Evolutionary conservation across 2,797 vertebrate genomes (phyloP).

Genomic region (Limnodromus scolopaceus): DNA sequence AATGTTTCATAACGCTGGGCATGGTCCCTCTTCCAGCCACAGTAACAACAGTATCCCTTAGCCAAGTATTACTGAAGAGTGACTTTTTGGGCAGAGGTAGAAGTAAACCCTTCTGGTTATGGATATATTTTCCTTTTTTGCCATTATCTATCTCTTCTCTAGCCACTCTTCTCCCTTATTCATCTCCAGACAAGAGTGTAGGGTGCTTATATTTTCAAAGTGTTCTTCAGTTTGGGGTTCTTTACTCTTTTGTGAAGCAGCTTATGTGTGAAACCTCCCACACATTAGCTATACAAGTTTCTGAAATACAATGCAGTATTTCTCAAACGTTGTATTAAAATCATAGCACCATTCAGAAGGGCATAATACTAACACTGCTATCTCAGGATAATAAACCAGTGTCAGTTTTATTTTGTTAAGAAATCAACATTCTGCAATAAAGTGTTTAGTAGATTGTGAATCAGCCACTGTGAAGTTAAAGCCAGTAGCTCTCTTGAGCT

Average conservation of each 20-base stretch:
- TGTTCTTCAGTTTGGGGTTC: not conserved
- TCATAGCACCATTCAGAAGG: not conserved
- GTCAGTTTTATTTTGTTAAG: not conserved
- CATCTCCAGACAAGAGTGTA: not conserved
- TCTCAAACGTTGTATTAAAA: not conserved
- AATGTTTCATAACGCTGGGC: not conserved
- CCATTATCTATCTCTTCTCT: not conserved
- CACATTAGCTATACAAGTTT: not conserved
- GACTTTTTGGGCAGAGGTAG: not conserved
- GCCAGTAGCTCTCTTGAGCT: not conserved
- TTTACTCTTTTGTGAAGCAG: not conserved
- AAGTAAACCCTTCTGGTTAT: not conserved
- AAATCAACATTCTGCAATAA: not conserved
- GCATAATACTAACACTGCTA: not conserved
- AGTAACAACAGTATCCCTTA: not conserved
- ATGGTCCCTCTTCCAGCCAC: not conserved
- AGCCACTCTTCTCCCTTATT: not conserved
- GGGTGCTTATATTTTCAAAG: not conserved
- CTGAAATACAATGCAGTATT: not conserved
- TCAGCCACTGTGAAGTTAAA: not conserved
- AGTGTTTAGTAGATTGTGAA: not conserved
- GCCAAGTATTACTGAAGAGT: not conserved
- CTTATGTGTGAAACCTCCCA: not conserved
- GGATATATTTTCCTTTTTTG: accelerated
- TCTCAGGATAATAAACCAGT: not conserved